These are phyloP conservation scores for Meiosimyza decipiens DNA, from an alignment of 2,888 invertebrate genomes.

Conservation along the genomic window DNA sequence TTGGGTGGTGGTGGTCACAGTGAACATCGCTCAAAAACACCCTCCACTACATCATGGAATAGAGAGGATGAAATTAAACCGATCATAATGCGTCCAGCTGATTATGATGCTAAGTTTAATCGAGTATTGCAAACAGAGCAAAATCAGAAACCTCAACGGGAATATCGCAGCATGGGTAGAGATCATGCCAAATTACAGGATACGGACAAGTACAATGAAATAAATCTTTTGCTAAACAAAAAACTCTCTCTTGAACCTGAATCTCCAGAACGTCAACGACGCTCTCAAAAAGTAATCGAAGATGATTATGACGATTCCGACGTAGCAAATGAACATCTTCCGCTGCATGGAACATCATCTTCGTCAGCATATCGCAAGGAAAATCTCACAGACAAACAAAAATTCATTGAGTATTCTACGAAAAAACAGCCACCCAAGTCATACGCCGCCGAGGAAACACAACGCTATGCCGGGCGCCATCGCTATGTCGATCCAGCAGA, in stretches of 20 bases:
- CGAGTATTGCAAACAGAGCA: constrained; percentile 61
- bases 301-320: constrained; percentile 61
- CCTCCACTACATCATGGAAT: constrained; percentile 53
- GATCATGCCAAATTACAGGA: constrained; percentile 55
- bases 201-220: constrained; percentile 62
- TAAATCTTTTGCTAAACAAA: constrained; percentile 60
- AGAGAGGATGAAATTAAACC: constrained; percentile 66
- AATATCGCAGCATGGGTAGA: constrained; percentile 33
- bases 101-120: constrained; percentile 65
- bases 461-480: constrained; percentile 61
- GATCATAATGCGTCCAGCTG: constrained; percentile 63
- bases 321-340: constrained; percentile 48
- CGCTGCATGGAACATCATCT: constrained; percentile 41
- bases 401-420: constrained; percentile 63
- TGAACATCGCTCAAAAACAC: constrained; percentile 43
- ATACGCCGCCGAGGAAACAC: constrained; percentile 58
- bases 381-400: constrained; percentile 66
- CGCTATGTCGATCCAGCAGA: constrained; percentile 63
- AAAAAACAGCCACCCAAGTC: constrained; percentile 54
- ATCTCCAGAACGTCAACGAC: constrained; percentile 44
- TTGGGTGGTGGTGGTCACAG: background rate
- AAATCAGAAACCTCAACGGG: constrained; percentile 49
- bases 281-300: constrained; percentile 46
- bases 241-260: constrained; percentile 55
- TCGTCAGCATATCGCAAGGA: constrained; percentile 58